Evolutionary conservation across 2,113 vertebrate species (phyloP), one percentile per base, ranked within the genome.

Genomic region (Cyprinodon tularosa): DNA sequence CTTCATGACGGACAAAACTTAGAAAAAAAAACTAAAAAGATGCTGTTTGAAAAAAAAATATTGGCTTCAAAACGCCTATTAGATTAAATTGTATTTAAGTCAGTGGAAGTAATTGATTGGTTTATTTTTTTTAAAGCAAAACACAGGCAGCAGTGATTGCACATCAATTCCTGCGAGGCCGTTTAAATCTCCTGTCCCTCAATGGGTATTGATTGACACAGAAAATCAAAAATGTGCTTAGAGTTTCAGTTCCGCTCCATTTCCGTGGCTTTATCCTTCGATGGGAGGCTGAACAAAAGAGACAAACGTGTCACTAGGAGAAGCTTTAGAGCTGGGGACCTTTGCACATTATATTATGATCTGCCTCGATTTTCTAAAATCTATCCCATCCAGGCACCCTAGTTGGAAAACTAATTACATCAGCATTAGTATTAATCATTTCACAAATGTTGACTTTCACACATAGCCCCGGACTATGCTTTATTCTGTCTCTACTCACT

Each of bases 341-440:
- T 60, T 66, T 65, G 42, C 60, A 17, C 74, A 39, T 83, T 82
- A 77, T 86, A 73, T 81, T 39, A 60, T 69, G 74, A 86, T 82
- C 85, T 66, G 78, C 66, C 84, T 81, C 72, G 68, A 88, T 77
- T 88, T 79, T 67, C 20, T 80, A 78, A 78, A 78, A 74, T 59
- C 70, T 59, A 79, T 81, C 74, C 76, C 70, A 85, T 70, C 29
- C 60, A 29, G 76, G 36, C 48, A 79, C 82, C 80, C 47, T 44
- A 62, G 81, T 84, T 87, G 57, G 61, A 88, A 74, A 90, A 89
- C 85, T 88, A 87, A 90, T 89, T 83, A 82, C 78, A 86, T 84
- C 78, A 68, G 57, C 71, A 73, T 86, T 88, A 88, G 87, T 90
- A 88, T 87, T 78, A 86, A 86, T 84, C 63, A 36, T 64, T 83